Evolutionary conservation across 2,797 vertebrate genomes (phyloP), one percentile per base, ranked within the genome.

Genomic region (Phrynocephalus forsythii): DNA sequence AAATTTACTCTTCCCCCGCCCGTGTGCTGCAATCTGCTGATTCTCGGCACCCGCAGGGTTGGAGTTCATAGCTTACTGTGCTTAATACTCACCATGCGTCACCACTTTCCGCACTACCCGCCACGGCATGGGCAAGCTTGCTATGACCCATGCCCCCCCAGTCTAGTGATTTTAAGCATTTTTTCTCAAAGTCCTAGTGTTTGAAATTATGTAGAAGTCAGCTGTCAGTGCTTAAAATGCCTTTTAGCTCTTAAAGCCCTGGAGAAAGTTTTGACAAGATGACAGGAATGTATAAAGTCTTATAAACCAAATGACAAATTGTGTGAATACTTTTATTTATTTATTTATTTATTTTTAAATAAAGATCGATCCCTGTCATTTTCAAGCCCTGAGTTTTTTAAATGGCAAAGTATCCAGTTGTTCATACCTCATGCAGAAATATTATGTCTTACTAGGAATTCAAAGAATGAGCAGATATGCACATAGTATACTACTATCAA

Each of bases 241-340:
- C 82, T 56, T 83, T n/a, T 50, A 83, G 20, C n/a, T 33, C 69
- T 72, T 38, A 24, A 73, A 33, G 18, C 50, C 50, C 48, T 33
- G n/a, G 68, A 83, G 68, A 73, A 56, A 33, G 71, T 15, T n/a
- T 82, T 83, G 82, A 60, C 68, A 83, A 83, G 82, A 72, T 83
- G 67, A 83, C 68, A 83, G 33, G 72, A 33, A 60, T 52, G 44
- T 83, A 9, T 72, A 68, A 56, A 73, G 50, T 83, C 69, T 83
- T 20, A 56, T 83, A 73, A 73, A 52, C 16, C 48, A 50, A 71
- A 83, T 69, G 52, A n/a, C 48, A 83, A 71, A 72, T 56, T 30
- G 48, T 72, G 68, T 56, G 28, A 6, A 63, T 63, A 24, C 52
- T 56, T 82, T 82, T 3, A 28, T 48, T 48, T 67, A 16, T 79